Conservation (phyloP, 2,888 invertebrate species). For the Steinernema hermaphroditum region DNA sequence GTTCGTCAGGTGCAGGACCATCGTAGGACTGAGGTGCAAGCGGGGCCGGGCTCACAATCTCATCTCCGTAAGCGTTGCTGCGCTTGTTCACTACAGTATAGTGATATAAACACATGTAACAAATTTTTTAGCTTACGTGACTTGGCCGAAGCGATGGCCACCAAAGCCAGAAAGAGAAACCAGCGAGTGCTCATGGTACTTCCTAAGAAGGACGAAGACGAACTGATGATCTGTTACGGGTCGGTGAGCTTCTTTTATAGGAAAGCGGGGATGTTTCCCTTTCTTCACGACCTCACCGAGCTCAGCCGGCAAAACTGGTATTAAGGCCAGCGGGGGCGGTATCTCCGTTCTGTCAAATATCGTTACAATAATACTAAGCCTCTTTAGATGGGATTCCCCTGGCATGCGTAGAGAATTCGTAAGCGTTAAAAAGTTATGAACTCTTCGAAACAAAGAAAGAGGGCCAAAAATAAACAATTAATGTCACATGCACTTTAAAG, state of each 20-base stretch:
- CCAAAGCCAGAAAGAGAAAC: conserved; percentile 42
- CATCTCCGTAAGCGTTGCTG: conserved; percentile 48
- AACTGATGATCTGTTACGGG: conserved; percentile 20
- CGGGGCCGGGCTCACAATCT: conserved; percentile 40
- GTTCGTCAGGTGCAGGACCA: conserved; percentile 29
- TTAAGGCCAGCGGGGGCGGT: conserved; percentile 30
- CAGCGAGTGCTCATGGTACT: conserved; percentile 14
- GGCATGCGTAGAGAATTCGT: no score
- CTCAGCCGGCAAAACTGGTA: conserved; percentile 25
- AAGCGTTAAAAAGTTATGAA: no score
- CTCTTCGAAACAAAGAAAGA: no score
- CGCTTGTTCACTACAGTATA: conserved; percentile 26
- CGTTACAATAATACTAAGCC: conserved; percentile 28
- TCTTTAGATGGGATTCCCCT: not conserved
- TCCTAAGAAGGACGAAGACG: not conserved
- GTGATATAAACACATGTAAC: no score
- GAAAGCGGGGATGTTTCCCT: conserved; percentile 29
- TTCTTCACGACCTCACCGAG: conserved; percentile 29
- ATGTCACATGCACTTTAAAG: conserved; percentile 17
- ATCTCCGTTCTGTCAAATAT: conserved; percentile 1
- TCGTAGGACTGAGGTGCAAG: not conserved
- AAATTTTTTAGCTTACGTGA: conserved; percentile 39
- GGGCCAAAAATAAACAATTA: no score
- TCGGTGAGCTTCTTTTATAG: conserved; percentile 25
- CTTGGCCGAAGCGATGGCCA: conserved; percentile 44